Base-by-base conservation (phyloP, 2,888 invertebrate genomes). In the Clivina fossor region DNA sequence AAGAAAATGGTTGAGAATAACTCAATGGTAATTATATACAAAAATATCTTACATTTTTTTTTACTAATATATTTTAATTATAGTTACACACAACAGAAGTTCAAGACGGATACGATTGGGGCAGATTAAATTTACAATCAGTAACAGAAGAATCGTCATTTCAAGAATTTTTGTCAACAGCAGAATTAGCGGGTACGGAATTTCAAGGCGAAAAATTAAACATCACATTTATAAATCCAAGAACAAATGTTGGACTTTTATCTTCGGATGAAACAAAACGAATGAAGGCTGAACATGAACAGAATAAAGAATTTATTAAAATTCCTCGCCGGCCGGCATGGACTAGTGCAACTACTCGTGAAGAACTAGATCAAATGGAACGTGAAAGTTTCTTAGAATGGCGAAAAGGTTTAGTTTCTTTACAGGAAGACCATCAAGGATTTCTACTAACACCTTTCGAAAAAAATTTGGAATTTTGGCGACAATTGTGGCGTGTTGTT, bases 401-500 rank as follows among this genome's bases (percentile, higher is more conserved):
- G 99, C 79, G 97, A 60, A 80, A 93, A 44, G 79, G 85, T 51
- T 76, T 99, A 50, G 88, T 93, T 2, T 71, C 82, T 19, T 70
- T 93, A 11, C 90, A 89, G 71, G 88, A 91, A 62, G n/a, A n/a
- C n/a, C 79, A 83, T 11, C 84, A 94, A 37, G 86, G 85, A 0
- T 78, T 97, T 2, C 78, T 90, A 0, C 74, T 99, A 60, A 99
- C 99, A 0, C 99, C 99, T 0, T 99, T 94, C 74, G 99, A 99
- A 69, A 90, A 93, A 68, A 99, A 99, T 75, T 73, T 98, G 15
- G 96, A 99, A 71, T 91, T 99, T 65, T 99, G 99, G 99, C 82
- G 96, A 41, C 99, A 99, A 71, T 72, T 99, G 24, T 99, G 99
- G 99, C 82, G 98, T 64, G 98, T 99, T 0, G 83, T 99, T n/a